These are phyloP conservation scores for Leptoclinus maculatus DNA, from an alignment of 2,797 vertebrate species.

Conservation along the genomic window DNA sequence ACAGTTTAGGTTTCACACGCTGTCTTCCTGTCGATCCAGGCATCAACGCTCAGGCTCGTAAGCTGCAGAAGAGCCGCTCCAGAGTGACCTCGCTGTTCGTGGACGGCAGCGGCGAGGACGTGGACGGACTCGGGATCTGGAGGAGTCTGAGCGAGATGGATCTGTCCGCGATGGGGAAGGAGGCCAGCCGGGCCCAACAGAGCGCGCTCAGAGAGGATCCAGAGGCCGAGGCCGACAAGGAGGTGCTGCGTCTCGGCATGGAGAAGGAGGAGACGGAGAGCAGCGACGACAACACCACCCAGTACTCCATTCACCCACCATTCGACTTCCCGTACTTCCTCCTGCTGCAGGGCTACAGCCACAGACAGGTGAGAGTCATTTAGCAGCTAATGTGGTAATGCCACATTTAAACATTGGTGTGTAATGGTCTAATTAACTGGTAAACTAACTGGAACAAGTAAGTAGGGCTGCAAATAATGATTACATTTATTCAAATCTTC, in stretches of 20 bases:
- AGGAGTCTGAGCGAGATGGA: conserved; percentile 87
- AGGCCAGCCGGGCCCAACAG: conserved; percentile 62
- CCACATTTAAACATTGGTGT: neutral
- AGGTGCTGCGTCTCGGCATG: conserved; percentile 72
- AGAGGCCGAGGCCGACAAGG: conserved; percentile 80
- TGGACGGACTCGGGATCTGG: conserved; percentile 79
- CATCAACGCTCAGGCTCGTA: conserved; percentile 84
- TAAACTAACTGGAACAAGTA: neutral
- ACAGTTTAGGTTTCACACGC: neutral
- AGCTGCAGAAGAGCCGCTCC: conserved; percentile 79
- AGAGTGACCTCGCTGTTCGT: conserved; percentile 85
- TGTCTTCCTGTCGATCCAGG: conserved; percentile 57
- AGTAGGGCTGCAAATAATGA: neutral
- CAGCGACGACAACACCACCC: conserved; percentile 84
- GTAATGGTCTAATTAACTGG: neutral
- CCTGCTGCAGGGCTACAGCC: conserved; percentile 84
- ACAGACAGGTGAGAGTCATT: conserved; percentile 79
- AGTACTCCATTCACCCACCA: conserved; percentile 85
- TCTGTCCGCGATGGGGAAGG: conserved; percentile 75
- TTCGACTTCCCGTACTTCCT: conserved; percentile 88
- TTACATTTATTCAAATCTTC: neutral
- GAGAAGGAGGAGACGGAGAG: conserved; percentile 88
- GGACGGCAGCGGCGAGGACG: conserved; percentile 73
- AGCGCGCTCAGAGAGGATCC: conserved; percentile 71
- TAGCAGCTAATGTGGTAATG: neutral